phyloP scores from a whole-genome alignment of 2,888 invertebrate genomes.

The Epinotia brunnichana region DNA sequence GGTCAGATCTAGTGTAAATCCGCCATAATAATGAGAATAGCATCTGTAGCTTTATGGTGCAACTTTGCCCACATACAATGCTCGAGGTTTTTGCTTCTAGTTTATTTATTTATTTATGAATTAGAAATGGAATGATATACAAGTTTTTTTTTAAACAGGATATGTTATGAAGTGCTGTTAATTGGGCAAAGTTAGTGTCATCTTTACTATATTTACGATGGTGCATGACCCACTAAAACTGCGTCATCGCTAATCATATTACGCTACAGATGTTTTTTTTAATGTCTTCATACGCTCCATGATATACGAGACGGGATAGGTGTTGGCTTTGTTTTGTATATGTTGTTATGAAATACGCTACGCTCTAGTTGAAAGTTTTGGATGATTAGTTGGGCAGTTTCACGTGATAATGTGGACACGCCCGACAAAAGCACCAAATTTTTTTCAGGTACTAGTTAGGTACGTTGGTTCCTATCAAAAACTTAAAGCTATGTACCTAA shows the following conservation, averaged over 20 bases:
- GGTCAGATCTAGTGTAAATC: not conserved
- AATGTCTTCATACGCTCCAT: not conserved
- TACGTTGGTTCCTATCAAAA: too few relatives aligned
- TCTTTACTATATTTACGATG: not conserved
- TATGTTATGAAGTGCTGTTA: not conserved
- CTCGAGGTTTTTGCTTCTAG: not conserved
- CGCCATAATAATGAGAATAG: not conserved
- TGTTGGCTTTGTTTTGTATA: not conserved
- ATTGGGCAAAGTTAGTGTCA: not conserved
- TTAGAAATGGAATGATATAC: not conserved
- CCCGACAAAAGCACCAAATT: too few relatives aligned
- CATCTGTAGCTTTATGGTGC: not conserved
- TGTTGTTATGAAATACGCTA: conserved; percentile 1
- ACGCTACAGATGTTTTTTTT: not conserved
- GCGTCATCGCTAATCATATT: not conserved
- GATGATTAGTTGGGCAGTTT: too few relatives aligned
- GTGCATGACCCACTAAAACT: not conserved
- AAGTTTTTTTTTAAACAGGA: not conserved
- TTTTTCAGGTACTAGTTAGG: too few relatives aligned
- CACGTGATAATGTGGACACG: too few relatives aligned
- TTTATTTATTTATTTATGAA: not conserved
- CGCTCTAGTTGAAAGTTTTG: too few relatives aligned
- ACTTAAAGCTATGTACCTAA: too few relatives aligned
- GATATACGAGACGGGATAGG: not conserved
- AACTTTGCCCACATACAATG: not conserved